Evolutionary conservation across 1,140 invertebrate species (phyloP).

Genomic region (Papilio xuthus): DNA sequence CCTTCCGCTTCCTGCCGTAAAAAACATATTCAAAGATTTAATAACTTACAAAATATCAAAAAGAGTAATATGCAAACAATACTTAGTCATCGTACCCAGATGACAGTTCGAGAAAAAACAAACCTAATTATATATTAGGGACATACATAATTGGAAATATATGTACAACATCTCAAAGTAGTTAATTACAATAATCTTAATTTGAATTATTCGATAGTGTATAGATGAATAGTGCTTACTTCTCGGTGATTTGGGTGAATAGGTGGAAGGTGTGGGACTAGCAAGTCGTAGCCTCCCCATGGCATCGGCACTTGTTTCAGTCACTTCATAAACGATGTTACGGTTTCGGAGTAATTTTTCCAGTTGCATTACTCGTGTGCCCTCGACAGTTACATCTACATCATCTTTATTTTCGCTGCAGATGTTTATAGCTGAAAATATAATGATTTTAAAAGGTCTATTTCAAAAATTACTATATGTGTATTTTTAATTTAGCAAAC

Average conservation of each 20-base stretch:
- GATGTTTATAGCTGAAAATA: conserved; percentile 66
- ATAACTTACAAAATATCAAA: not conserved
- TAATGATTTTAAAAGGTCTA: not conserved
- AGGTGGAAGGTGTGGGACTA: not conserved
- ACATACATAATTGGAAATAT: too few relatives aligned
- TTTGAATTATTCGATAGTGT: not conserved
- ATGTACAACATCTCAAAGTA: not conserved
- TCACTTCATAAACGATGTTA: conserved; percentile 61
- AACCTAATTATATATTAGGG: too few relatives aligned
- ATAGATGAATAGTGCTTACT: conserved; percentile 42
- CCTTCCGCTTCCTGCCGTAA: not conserved
- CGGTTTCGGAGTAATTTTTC: conserved; percentile 63
- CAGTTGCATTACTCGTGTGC: conserved; percentile 55
- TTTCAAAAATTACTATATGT: not conserved
- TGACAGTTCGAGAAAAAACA: too few relatives aligned
- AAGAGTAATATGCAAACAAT: not conserved
- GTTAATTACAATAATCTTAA: not conserved
- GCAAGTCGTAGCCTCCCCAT: conserved; percentile 40
- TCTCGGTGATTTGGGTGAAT: conserved; percentile 47
- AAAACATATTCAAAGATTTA: not conserved
- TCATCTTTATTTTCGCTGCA: conserved; percentile 50
- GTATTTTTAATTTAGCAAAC: too few relatives aligned
- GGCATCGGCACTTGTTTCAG: conserved; percentile 44
- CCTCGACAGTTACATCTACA: conserved; percentile 67
- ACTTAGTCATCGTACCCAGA: too few relatives aligned